Evolutionary conservation across 2,797 vertebrate genomes (phyloP).

Genomic region (Gymnoscopelus braueri): DNA sequence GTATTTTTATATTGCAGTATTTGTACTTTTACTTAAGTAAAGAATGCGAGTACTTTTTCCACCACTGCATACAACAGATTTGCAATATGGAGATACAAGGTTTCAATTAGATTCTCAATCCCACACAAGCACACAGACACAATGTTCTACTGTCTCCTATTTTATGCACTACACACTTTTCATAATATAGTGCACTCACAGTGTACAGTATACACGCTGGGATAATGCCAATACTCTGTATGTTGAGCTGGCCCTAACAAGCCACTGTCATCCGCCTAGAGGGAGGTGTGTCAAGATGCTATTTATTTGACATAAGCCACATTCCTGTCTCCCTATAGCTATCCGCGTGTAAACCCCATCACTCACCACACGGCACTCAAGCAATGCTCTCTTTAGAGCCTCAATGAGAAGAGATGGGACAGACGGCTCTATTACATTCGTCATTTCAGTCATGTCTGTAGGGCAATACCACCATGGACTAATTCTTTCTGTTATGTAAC

Average conservation of each 20-base stretch:
- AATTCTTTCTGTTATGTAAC: conserved; percentile 51
- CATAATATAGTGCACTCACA: not conserved
- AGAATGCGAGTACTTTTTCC: no score
- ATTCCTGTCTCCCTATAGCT: conserved; percentile 46
- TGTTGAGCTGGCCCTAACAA: conserved; percentile 38
- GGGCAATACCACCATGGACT: conserved; percentile 58
- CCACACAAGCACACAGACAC: no score
- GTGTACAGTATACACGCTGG: not conserved
- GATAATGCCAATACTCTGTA: conserved; percentile 16
- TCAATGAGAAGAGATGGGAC: conserved; percentile 48
- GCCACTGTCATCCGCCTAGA: conserved; percentile 39
- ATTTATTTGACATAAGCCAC: conserved; percentile 54
- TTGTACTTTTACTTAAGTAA: no score
- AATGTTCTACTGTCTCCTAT: no score
- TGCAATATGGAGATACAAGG: no score
- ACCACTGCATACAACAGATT: no score
- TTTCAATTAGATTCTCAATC: no score
- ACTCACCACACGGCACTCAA: conserved; percentile 33
- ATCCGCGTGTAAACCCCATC: conserved; percentile 57
- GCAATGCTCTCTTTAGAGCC: conserved; percentile 24
- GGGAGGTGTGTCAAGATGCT: conserved; percentile 40
- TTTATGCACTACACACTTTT: no score
- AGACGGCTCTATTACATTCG: conserved; percentile 59
- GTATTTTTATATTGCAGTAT: no score
- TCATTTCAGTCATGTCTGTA: conserved; percentile 53